phyloP scores from a whole-genome alignment of 1,140 invertebrate genomes.

The Sogatella furcifera region DNA sequence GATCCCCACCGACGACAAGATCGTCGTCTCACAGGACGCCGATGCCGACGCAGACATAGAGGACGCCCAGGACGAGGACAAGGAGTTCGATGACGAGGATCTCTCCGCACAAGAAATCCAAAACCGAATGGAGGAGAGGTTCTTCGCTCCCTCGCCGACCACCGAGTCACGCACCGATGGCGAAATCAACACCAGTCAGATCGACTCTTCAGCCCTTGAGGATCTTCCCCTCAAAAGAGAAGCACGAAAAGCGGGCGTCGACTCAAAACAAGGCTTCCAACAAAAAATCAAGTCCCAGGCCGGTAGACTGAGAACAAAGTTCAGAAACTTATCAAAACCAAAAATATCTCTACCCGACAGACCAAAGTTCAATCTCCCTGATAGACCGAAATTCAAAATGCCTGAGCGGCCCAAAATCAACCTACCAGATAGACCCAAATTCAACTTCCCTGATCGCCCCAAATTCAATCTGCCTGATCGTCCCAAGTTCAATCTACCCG shows the following conservation, averaged over 20 bases:
- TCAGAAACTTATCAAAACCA: slow-evolving; percentile 22
- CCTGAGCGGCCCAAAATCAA: slow-evolving; percentile 48
- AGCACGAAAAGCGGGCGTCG: slow-evolving; percentile 37
- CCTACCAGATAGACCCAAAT: slow-evolving; percentile 46
- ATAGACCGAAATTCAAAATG: slow-evolving; percentile 45
- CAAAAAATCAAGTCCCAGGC: slow-evolving; percentile 46
- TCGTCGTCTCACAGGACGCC: slow-evolving; percentile 11
- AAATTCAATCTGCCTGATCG: slow-evolving; percentile 25
- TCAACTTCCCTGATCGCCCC: slow-evolving; percentile 45
- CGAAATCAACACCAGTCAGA: slow-evolving; percentile 54
- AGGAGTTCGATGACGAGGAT: slow-evolving; percentile 14
- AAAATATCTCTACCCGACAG: slow-evolving; percentile 34
- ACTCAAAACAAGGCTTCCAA: slow-evolving; percentile 31
- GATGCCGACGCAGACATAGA: slow-evolving; percentile 16
- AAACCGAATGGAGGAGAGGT: slow-evolving; percentile 42
- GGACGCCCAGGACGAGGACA: slow-evolving; percentile 12
- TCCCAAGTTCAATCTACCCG: slow-evolving; percentile 24
- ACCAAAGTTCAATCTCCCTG: slow-evolving; percentile 42
- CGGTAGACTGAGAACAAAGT: slow-evolving; percentile 18
- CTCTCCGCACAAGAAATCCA: slow-evolving; percentile 34
- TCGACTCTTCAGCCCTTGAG: slow-evolving; percentile 50
- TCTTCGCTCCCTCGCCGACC: slow-evolving; percentile 34
- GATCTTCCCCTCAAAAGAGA: slow-evolving; percentile 47
- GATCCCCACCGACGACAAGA: slow-evolving; percentile 19
- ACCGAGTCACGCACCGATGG: slow-evolving; percentile 48